Percentiles rank a stretch among this genome's conserved stretches.
phyloP scores from a whole-genome alignment of 1,140 invertebrate species.

The Chymomyza costata region DNA sequence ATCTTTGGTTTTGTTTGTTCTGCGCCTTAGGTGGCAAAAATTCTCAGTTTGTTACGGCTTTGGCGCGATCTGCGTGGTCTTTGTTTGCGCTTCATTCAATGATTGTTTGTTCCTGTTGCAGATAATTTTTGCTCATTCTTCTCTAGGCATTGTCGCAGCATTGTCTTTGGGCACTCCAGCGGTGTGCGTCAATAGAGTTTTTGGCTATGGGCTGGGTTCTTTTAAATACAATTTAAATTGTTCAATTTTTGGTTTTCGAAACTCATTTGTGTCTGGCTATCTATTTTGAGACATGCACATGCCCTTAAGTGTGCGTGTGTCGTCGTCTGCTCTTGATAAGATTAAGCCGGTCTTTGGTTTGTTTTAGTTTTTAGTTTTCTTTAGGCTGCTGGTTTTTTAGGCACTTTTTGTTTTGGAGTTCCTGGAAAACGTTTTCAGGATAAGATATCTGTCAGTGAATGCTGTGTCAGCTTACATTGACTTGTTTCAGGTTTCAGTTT shows the following conservation, averaged over 20 bases:
- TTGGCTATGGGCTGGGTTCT: constrained; percentile 21
- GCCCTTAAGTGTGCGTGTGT: neutral
- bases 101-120: constrained; percentile 44
- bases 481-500: too few relatives aligned
- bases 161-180: constrained; percentile 2
- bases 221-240: constrained; percentile 29
- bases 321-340: constrained; percentile 41
- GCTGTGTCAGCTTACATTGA: too few relatives aligned
- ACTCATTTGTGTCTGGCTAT: constrained; percentile 34
- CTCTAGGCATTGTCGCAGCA: constrained; percentile 20
- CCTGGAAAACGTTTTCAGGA: too few relatives aligned
- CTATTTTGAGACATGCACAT: too few relatives aligned
- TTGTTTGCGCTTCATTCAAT: constrained; percentile 56
- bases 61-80: constrained; percentile 21
- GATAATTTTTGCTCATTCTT: constrained; percentile 27
- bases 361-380: constrained; percentile 4
- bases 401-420: too few relatives aligned
- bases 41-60: neutral
- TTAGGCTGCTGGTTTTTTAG: too few relatives aligned
- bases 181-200: constrained; percentile 8
- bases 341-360: constrained; percentile 2
- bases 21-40: constrained; percentile 41
- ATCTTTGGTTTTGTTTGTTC: constrained; percentile 1
- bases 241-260: constrained; percentile 30
- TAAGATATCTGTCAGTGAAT: too few relatives aligned